Evolutionary conservation across 2,797 vertebrate genomes (phyloP), one percentile per base, ranked within the genome.

Genomic region (Crax fasciolata): DNA sequence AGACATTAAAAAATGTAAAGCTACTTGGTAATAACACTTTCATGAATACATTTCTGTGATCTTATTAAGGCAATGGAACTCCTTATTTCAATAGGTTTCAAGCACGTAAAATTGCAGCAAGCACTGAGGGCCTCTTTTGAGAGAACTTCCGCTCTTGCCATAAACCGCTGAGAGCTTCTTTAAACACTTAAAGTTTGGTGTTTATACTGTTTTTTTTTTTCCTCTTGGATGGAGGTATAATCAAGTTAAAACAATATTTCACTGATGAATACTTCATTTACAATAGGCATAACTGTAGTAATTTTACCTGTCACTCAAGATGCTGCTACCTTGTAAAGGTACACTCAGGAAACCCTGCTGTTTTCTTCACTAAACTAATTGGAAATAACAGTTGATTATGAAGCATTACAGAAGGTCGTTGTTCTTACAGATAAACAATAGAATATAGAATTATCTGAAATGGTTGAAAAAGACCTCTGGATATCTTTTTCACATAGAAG

Each of bases 261-360:
- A 66, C 72, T 92, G 67, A 87, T 82, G 52, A 90, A 39, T 78
- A 48, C 62, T 94, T 94, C 7, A 83, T 94, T 96, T 94, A 59
- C 57, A 94, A 24, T 71, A 89, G 67, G 28, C 25, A 23, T 72
- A 85, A 77, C 52, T 74, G n/a, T 44, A 57, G 28, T 85, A 52
- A 94, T 95, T 96, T 90, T 92, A n/a, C 84, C 84, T 95, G 73
- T 90, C 80, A 82, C 23, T 93, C 63, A 93, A 65, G 27, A 67
- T 71, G 39, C 61, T 92, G 12, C 80, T 89, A 68, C 63, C 48
- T 86, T 90, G 27, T 80, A 80, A 91, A 81, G 8, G 43, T 65
- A 21, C 18, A 19, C 83, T 71, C 49, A 39, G 55, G 68, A 91
- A 91, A 94, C 66, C 59, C 32, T 67, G 4, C 27, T 63, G n/a